A percentile compares a stretch with the other conserved stretches of the same genome.
These are phyloP conservation scores for Leptodactylus fuscus DNA, from an alignment of 2,113 vertebrate genomes.

Conservation along the genomic window DNA sequence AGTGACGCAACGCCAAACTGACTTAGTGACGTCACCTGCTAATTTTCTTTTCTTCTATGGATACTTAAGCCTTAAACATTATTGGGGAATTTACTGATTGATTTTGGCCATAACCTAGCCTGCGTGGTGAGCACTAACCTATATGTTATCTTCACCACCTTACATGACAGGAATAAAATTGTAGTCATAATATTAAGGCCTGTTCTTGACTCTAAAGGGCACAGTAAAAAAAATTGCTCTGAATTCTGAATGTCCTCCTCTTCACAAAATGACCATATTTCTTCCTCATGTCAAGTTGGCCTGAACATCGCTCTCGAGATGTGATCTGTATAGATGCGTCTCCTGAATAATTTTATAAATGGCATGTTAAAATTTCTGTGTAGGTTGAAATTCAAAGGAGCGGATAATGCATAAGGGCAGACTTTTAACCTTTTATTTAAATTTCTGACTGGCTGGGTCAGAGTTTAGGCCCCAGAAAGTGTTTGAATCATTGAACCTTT, in stretches of 20 bases:
- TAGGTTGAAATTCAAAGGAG: slow-evolving; percentile 45
- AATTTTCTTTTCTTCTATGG: too few relatives aligned
- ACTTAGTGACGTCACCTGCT: too few relatives aligned
- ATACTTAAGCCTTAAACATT: too few relatives aligned
- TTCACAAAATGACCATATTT: slow-evolving; percentile 39
- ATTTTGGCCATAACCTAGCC: too few relatives aligned
- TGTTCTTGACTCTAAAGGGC: slow-evolving; percentile 51
- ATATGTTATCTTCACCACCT: neutral
- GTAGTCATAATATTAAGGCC: slow-evolving; percentile 22
- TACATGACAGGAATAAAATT: neutral
- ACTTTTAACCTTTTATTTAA: slow-evolving; percentile 67
- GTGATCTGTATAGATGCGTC: slow-evolving; percentile 44
- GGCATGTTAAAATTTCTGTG: slow-evolving; percentile 47
- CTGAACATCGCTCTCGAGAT: slow-evolving; percentile 21
- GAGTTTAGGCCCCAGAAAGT: slow-evolving; percentile 65
- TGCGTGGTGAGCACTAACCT: neutral
- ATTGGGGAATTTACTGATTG: too few relatives aligned
- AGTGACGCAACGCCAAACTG: too few relatives aligned
- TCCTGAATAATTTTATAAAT: slow-evolving; percentile 56
- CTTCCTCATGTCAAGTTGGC: slow-evolving; percentile 42
- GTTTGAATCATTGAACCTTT: slow-evolving; percentile 71
- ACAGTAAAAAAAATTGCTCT: slow-evolving; percentile 29
- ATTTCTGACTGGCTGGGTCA: slow-evolving; percentile 66
- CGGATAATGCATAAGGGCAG: slow-evolving; percentile 60
- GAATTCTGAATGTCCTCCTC: slow-evolving; percentile 22